These are phyloP conservation scores for Calcarius ornatus DNA, from an alignment of 2,113 vertebrate genomes.

Conservation along the genomic window DNA sequence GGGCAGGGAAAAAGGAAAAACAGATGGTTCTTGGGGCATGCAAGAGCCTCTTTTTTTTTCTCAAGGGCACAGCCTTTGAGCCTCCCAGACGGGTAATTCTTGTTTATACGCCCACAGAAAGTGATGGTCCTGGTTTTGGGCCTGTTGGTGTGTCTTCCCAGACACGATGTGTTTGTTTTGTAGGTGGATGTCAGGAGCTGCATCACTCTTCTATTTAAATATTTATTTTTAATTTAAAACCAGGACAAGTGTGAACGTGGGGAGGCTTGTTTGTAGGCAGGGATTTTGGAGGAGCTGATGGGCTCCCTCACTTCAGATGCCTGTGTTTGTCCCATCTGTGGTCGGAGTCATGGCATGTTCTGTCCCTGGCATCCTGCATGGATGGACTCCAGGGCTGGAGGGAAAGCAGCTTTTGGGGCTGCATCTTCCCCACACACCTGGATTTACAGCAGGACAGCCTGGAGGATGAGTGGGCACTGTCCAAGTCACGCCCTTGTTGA, in stretches of 20 bases:
- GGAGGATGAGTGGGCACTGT: rapidly evolving
- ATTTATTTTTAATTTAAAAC: not conserved
- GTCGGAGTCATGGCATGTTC: rapidly evolving
- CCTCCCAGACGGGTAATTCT: conserved; percentile 40
- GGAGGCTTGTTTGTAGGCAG: not conserved
- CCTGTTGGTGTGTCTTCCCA: not conserved
- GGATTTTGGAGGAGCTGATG: not conserved
- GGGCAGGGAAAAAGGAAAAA: not conserved
- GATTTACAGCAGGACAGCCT: not conserved
- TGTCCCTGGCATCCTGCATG: not conserved
- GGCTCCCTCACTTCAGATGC: not conserved
- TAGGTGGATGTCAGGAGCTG: not conserved
- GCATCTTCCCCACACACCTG: not conserved
- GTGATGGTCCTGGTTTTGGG: not conserved
- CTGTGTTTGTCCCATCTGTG: not conserved
- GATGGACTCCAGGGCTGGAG: not conserved
- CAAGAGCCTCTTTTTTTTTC: not conserved
- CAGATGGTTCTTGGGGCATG: not conserved
- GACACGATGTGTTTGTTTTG: not conserved
- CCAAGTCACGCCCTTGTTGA: not conserved
- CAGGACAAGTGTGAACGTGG: not conserved
- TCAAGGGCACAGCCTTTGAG: conserved; percentile 22
- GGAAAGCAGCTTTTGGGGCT: rapidly evolving
- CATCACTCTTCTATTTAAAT: not conserved
- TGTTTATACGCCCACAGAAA: conserved; percentile 9